A percentile compares a stretch with the other conserved stretches of the same genome.
These are phyloP conservation scores for Ichneumoninae sp. DNA, from an alignment of 2,888 invertebrate species.

Conservation along the genomic window DNA sequence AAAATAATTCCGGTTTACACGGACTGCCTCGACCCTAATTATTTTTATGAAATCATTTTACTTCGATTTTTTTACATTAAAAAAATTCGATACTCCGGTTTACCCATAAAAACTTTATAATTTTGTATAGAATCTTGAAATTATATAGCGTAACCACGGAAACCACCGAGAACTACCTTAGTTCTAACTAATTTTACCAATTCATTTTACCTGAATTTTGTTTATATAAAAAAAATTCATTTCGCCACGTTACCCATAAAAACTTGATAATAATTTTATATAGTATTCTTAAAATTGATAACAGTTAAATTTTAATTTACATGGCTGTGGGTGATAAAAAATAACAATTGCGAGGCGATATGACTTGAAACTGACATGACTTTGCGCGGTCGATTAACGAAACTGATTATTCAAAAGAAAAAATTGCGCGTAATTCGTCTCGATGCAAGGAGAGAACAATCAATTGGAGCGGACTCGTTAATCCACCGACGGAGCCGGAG, in stretches of 20 bases:
- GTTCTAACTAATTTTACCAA: not conserved
- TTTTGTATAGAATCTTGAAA: not conserved
- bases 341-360: not conserved
- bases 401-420: not conserved
- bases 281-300: not conserved
- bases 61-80: not conserved
- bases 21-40: not conserved
- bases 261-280: not conserved
- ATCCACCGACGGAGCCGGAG: not conserved
- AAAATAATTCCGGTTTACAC: not conserved
- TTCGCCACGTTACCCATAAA: not conserved
- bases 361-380: not conserved
- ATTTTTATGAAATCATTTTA: not conserved
- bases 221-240: not conserved
- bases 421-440: not conserved
- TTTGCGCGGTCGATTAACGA: not conserved
- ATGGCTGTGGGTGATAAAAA: not conserved
- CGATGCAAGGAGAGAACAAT: not conserved
- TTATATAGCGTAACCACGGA: not conserved
- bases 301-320: not conserved
- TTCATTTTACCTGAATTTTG: not conserved
- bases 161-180: not conserved
- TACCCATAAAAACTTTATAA: too few species aligned
- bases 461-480: not conserved
- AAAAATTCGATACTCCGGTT: not conserved